Percentiles rank a stretch among this genome's conserved stretches.
Conservation (phyloP, 2,113 vertebrate genomes). For the Colinus virginianus region DNA sequence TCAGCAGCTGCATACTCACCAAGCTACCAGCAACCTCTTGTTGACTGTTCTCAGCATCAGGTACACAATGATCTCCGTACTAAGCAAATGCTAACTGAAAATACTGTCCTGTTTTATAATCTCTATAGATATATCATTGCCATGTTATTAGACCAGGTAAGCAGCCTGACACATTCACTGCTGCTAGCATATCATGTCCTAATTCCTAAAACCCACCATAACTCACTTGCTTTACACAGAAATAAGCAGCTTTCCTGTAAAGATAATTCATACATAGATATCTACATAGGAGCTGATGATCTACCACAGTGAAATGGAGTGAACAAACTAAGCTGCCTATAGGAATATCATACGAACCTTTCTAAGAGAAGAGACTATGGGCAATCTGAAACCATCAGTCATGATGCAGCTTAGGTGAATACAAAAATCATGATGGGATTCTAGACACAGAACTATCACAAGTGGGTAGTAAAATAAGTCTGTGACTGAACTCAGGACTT, state of each 20-base stretch:
- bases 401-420: neutral
- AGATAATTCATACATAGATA: neutral
- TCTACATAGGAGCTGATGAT: accelerated
- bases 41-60: neutral
- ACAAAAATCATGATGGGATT: neutral
- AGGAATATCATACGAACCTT: neutral
- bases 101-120: accelerated
- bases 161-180: accelerated
- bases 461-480: accelerated
- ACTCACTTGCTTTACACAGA: neutral
- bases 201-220: neutral
- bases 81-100: neutral
- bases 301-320: neutral
- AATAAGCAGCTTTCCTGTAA: neutral
- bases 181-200: neutral
- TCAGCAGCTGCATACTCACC: neutral
- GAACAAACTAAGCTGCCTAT: neutral
- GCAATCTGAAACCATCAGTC: neutral
- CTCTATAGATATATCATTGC: neutral
- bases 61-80: neutral
- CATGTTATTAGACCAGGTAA: neutral
- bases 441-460: neutral
- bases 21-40: neutral
- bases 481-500: neutral
- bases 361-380: accelerated